phyloP scores from a whole-genome alignment of 2,113 vertebrate genomes.

The Anseranas semipalmata region DNA sequence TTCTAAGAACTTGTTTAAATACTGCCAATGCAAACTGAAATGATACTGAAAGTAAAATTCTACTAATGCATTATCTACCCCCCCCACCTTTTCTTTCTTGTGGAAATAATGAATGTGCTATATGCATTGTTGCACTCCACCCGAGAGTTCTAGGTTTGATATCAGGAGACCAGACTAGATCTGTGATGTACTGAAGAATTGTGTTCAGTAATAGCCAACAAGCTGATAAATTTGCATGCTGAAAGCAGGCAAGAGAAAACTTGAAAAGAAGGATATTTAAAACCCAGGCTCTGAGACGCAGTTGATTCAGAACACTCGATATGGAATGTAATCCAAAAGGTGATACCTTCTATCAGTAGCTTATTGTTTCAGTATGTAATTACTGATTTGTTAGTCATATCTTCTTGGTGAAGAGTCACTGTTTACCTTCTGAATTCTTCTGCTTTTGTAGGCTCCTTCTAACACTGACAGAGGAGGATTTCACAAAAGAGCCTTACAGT shows the following conservation, averaged over 20 bases:
- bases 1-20: background rate
- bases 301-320: background rate
- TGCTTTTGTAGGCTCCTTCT: constrained; percentile 84
- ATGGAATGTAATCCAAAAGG: background rate
- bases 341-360: background rate
- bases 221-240: background rate
- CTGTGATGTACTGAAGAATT: background rate
- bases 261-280: constrained; percentile 23
- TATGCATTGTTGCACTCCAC: background rate
- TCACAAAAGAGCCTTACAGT: constrained; percentile 81
- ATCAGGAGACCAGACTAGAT: background rate
- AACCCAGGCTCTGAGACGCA: background rate
- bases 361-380: background rate
- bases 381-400: background rate
- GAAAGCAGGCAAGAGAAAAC: constrained; percentile 19
- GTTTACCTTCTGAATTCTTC: background rate
- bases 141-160: background rate
- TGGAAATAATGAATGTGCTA: background rate
- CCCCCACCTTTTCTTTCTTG: background rate
- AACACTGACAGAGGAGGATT: constrained; percentile 88
- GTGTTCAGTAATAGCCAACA: background rate
- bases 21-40: background rate
- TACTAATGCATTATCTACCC: background rate
- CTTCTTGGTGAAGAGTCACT: background rate
- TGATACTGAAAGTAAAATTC: background rate